Evolutionary conservation across 1,140 invertebrate species (phyloP), one percentile per base, ranked within the genome.

Genomic region (Papilio polyxenes): DNA sequence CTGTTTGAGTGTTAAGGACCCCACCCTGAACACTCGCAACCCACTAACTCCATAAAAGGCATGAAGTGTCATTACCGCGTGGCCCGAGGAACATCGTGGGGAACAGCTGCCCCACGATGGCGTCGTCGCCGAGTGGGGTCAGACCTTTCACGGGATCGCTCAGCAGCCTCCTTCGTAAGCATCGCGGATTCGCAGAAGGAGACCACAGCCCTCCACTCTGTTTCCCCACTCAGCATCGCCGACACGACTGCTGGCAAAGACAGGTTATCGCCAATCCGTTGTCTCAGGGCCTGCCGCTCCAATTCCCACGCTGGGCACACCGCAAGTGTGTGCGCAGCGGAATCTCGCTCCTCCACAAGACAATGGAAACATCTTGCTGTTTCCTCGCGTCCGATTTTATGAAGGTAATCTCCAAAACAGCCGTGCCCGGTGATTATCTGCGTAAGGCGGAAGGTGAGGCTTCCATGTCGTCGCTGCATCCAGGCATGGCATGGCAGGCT

Each of bases 361-460:
- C 83, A 82, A 13, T 82, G 81, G 49, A 78, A 53, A 40, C 79
- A 81, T 40, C 8, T 15, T 3, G 72, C 17, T 3, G 75, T 51
- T 44, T 15, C 23, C 15, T 69, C 53, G 3, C 82, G 44, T 10
- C 48, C 82, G 11, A 82, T 78, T 11, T 31, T 17, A 49, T 44
- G 44, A 3, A 82, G 59, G 40, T 82, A 82, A 15, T 20, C 20
- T 17, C 75, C 81, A 20, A 79, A 82, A 17, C 75, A 78, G 4
- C 75, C 86, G 75, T 89, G 88, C 11, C 85, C 87, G 11, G 86
- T 82, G 2, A 90, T 56, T 31, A 86, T 76, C 82, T 91, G 89
- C 2, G 86, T 86, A 15, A 91, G 23, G 20, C 84, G 83, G 83
- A 81, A 89, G 15, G 51, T 5, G 15, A 53, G 51, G 51, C 51